Percentiles rank a stretch among this genome's conserved stretches.
phyloP scores from a whole-genome alignment of 1,140 invertebrate species.

The Bombus picipes region DNA sequence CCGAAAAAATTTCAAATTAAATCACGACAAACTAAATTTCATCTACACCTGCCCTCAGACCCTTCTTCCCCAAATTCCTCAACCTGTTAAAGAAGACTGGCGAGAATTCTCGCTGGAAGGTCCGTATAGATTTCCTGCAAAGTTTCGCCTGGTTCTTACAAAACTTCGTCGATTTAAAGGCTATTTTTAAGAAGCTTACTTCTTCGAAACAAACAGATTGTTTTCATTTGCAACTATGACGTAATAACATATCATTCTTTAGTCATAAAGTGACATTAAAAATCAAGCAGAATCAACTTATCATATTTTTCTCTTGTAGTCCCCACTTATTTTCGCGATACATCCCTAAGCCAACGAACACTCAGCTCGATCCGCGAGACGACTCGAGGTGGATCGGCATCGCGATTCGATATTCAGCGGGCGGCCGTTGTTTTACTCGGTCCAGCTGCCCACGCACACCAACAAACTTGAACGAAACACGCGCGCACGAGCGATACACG shows the following conservation, averaged over 20 bases:
- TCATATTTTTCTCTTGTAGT: no score
- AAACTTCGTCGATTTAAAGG: no score
- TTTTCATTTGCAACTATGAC: no score
- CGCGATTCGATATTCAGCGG: conserved; percentile 40
- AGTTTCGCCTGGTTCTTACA: no score
- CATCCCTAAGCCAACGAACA: no score
- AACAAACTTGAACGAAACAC: not conserved
- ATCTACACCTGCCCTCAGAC: not conserved
- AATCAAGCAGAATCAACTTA: no score
- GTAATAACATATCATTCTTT: no score
- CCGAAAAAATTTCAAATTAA: not conserved
- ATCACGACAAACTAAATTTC: not conserved
- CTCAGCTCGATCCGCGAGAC: not conserved
- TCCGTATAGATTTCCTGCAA: not conserved
- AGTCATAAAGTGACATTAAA: no score
- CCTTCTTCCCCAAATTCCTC: not conserved
- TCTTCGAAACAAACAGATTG: no score
- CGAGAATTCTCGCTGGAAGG: not conserved
- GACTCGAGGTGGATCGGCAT: no score
- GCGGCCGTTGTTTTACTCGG: conserved; percentile 45
- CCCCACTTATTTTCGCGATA: no score
- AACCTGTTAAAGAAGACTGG: not conserved
- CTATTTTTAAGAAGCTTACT: no score
- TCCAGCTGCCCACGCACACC: conserved; percentile 49
- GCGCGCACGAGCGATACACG: not conserved